Evolutionary conservation across 2,888 invertebrate species (phyloP), one percentile per base, ranked within the genome.

Genomic region (Drosophila siamana): DNA sequence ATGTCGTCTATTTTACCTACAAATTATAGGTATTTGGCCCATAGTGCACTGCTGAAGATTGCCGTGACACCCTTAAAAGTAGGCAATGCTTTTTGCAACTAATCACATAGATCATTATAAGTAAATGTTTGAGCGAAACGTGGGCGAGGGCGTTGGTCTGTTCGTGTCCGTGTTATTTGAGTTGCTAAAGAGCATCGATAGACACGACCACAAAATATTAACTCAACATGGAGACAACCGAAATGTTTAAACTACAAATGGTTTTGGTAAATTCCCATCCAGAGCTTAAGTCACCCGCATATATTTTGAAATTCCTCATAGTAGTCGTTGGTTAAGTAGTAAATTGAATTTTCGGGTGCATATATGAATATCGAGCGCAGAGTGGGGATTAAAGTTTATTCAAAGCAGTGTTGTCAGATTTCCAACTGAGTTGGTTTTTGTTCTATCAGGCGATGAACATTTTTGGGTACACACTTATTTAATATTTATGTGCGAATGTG

Each of bases 21-120:
- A 26, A 26, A 26, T 7, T 6, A 6, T 26, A 6, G 26, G 7
- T 4, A 26, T 26, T 26, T 4, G 5, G 1, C 26, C 33, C 33
- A 30, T 30, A 11, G 30, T 30, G 3, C 3, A n/a, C n/a, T 11
- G 11, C n/a, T 4, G 33, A 33, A 19, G 13, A 59, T 15, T n/a
- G 41, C 33, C 40, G 28, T 16, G 38, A 16, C 56, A 28, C 33
- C 41, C 62, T 57, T 16, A 40, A 65, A 65, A 66, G 72, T 72
- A 69, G 73, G 66, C 72, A 75, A 64, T 40, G 66, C 73, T 69
- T 67, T 73, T 78, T 66, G 48, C 66, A 78, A 69, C 76, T 69
- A 66, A 62, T 68, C 70, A 68, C 80, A 86, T 86, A 80, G 79
- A 83, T 83, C 86, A 86, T 83, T 83, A 69, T 59, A 67, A 68